Base-by-base conservation (phyloP, 1,140 invertebrate genomes). In the Lanistes nyassanus region DNA sequence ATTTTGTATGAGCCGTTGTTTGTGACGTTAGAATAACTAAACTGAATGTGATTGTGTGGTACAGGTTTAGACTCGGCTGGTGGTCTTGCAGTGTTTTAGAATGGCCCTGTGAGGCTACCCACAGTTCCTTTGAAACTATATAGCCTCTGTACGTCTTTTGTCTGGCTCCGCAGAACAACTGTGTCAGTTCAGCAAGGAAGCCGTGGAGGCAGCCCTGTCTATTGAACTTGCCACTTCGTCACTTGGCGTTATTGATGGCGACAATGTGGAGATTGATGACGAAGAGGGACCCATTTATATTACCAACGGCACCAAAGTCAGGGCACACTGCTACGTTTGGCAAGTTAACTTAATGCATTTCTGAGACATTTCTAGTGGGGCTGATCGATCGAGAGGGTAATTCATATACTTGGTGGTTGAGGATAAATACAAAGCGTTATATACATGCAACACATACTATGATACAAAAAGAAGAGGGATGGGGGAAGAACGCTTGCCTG, bases 321-420 rank as follows among this genome's bases (percentile, higher is more conserved):
- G 7, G n/a, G 68, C 47, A 55, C 56, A 55, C 26, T 70, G 68
- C 68, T 70, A 70, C 29, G 29, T 29, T 21, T 70, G 68, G 68
- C 56, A 36, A 19, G 51, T 26, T 65, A 47, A 47, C 19, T 47
- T 47, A 47, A 9, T 16, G 9, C 5, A 13, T 47, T 16, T 47
- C 19, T 47, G n/a, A n/a, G n/a, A 47, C 2, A 47, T 1, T 47
- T 47, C 5, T 9, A 47, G 39, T 42, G 42, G 19, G 42, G n/a
- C n/a, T n/a, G 42, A 47, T 13, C 42, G 2, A 13, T 13, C 42
- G 19, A 16, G 19, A 47, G 9, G 9, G 42, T 9, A 9, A 47
- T 47, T 16, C 9, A 47, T 47, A 47, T 2, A 47, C 42, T 16
- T 47, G n/a, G n/a, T 47, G 5, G 9, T 6, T 47, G 42, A 47